Conservation (phyloP, 53 echinoderm and acorn worm species). For the Patiria pectinifera region DNA sequence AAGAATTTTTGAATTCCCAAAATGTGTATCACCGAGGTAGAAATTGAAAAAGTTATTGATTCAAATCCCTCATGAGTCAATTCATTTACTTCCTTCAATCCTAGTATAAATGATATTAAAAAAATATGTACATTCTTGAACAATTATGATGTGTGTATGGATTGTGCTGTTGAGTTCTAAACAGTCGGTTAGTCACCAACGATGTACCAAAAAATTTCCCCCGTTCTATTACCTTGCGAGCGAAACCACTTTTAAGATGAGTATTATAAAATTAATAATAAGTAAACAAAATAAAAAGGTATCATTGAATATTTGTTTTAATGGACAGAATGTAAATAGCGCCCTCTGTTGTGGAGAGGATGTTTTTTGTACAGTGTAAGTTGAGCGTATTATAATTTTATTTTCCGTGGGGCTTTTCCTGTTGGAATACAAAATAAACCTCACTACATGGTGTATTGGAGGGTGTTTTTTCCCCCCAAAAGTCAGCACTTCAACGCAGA, state of each 20-base stretch:
- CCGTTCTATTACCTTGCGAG: conserved; percentile 11
- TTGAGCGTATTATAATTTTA: conserved; percentile 45
- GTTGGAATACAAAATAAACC: conserved; percentile 13
- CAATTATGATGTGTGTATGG: conserved; percentile 15
- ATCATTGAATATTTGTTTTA: conserved; percentile 58
- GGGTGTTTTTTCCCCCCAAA: background rate
- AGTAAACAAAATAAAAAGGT: background rate
- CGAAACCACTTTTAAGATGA: background rate
- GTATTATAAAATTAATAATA: background rate
- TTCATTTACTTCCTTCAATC: background rate
- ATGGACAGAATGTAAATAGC: conserved; percentile 61
- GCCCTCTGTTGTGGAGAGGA: conserved; percentile 40
- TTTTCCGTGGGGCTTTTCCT: conserved; percentile 14
- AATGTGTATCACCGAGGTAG: background rate
- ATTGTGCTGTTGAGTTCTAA: conserved; percentile 24
- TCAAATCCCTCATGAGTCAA: background rate
- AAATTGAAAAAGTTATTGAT: background rate
- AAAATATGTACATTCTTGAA: conserved; percentile 2
- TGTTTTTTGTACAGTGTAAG: conserved; percentile 61
- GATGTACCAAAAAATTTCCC: background rate
- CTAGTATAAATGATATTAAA: conserved; percentile 3
- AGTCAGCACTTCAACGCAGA: background rate
- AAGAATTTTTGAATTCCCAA: background rate
- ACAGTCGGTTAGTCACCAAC: background rate
- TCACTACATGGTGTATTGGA: conserved; percentile 40